Conservation (phyloP, 2,888 invertebrate species). For the Xestia c-nigrum region DNA sequence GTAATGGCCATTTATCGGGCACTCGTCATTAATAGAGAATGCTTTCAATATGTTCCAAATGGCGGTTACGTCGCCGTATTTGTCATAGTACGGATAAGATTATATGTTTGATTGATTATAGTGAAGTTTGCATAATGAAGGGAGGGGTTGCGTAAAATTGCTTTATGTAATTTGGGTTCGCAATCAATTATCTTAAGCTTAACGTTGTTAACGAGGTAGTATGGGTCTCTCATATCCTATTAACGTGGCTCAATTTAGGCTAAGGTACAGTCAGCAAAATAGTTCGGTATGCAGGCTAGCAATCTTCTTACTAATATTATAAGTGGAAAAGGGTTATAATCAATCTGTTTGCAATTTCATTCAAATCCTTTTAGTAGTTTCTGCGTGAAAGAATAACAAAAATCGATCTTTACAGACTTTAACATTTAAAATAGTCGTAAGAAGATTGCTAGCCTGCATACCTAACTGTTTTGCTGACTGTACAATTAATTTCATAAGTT, state of each 20-base stretch:
- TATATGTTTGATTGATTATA: constrained; percentile 65
- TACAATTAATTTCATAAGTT: background rate
- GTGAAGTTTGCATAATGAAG: constrained; percentile 57
- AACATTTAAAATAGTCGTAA: too few relatives aligned
- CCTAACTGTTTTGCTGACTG: too few relatives aligned
- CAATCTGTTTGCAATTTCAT: too few relatives aligned
- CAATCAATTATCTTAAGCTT: constrained; percentile 33
- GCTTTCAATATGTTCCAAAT: constrained; percentile 60
- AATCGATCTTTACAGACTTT: too few relatives aligned
- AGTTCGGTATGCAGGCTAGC: too few relatives aligned
- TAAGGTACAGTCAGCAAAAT: too few relatives aligned
- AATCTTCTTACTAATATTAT: too few relatives aligned
- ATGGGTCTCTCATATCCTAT: background rate
- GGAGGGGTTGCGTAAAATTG: constrained; percentile 58
- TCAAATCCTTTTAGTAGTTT: too few relatives aligned
- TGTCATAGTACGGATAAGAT: constrained; percentile 68
- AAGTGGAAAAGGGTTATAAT: too few relatives aligned
- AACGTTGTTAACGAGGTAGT: constrained; percentile 3
- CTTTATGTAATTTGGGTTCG: constrained; percentile 50
- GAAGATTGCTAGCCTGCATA: too few relatives aligned
- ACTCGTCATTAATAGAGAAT: constrained; percentile 75
- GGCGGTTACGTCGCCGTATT: constrained; percentile 63
- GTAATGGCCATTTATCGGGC: constrained; percentile 75
- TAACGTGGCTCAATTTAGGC: background rate
- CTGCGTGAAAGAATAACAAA: too few relatives aligned